A percentile compares a stretch with the other conserved stretches of the same genome.
These are phyloP conservation scores for Junonia oenone DNA, from an alignment of 2,888 invertebrate genomes.

Conservation along the genomic window DNA sequence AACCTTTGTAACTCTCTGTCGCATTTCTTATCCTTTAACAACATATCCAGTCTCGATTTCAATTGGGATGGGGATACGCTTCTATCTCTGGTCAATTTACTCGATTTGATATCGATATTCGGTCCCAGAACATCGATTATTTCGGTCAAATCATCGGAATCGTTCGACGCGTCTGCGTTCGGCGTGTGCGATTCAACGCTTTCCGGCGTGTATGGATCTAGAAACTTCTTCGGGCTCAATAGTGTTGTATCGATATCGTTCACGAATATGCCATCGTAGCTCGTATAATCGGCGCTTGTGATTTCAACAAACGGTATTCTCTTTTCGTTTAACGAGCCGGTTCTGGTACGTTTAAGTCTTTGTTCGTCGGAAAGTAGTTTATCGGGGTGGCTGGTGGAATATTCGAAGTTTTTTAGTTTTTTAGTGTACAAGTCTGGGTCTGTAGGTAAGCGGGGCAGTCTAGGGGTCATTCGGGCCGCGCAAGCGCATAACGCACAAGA, in stretches of 20 bases:
- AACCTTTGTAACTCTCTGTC: conserved; percentile 52
- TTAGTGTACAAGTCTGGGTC: conserved; percentile 52
- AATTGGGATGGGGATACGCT: conserved; percentile 82
- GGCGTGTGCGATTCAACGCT: conserved; percentile 89
- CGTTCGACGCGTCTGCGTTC: conserved; percentile 62
- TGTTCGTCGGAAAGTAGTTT: conserved; percentile 37
- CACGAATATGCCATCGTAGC: conserved; percentile 64
- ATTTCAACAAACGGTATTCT: conserved; percentile 71
- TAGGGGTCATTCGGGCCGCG: conserved; percentile 35
- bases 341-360: conserved; percentile 44
- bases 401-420: conserved; percentile 27
- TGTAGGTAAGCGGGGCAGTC: conserved; percentile 43
- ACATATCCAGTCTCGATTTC: conserved; percentile 79
- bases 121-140: conserved; percentile 39
- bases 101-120: conserved; percentile 40
- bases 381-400: conserved; percentile 37
- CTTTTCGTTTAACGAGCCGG: conserved; percentile 58
- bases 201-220: conserved; percentile 91
- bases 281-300: conserved; percentile 69
- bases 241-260: conserved; percentile 77
- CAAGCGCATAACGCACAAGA: conserved; percentile 56
- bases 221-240: conserved; percentile 54
- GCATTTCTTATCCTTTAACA: conserved; percentile 51
- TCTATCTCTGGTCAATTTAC: conserved; percentile 49
- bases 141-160: conserved; percentile 51